Conservation (phyloP, 2,113 vertebrate species). For the Dascyllus trimaculatus region DNA sequence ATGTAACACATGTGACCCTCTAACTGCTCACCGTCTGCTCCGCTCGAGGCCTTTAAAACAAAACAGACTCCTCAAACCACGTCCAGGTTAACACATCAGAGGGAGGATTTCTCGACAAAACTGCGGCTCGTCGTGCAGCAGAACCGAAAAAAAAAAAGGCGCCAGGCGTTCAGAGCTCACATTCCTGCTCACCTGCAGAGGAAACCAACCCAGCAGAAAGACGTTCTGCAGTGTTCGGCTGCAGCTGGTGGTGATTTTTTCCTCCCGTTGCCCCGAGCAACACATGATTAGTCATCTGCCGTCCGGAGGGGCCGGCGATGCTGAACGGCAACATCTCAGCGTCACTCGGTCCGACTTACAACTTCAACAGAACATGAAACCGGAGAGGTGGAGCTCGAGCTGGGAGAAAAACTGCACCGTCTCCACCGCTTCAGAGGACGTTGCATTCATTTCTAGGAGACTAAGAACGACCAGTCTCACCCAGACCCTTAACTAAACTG, state of each 20-base stretch:
- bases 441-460: too few relatives aligned
- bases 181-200: slow-evolving; percentile 25
- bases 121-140: not conserved
- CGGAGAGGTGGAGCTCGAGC: slow-evolving; percentile 1
- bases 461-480: too few relatives aligned
- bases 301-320: slow-evolving; percentile 10
- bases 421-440: too few relatives aligned
- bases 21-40: slow-evolving; percentile 1
- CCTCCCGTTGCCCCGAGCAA: slow-evolving; percentile 49
- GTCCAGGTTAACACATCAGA: not conserved
- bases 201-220: slow-evolving; percentile 30
- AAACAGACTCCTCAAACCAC: not conserved
- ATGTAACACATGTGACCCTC: slow-evolving; percentile 28
- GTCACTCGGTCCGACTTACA: not conserved
- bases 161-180: not conserved
- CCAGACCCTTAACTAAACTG: too few relatives aligned
- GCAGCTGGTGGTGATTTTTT: slow-evolving; percentile 61
- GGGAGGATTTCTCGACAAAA: not conserved
- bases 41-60: not conserved
- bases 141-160: not conserved
- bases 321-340: slow-evolving; percentile 16
- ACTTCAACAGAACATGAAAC: not conserved
- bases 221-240: slow-evolving; percentile 33
- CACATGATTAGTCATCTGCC: slow-evolving; percentile 53
- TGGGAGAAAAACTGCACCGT: not conserved